These are phyloP conservation scores for Epinephelus moara DNA, from an alignment of 2,113 vertebrate species.

Conservation along the genomic window DNA sequence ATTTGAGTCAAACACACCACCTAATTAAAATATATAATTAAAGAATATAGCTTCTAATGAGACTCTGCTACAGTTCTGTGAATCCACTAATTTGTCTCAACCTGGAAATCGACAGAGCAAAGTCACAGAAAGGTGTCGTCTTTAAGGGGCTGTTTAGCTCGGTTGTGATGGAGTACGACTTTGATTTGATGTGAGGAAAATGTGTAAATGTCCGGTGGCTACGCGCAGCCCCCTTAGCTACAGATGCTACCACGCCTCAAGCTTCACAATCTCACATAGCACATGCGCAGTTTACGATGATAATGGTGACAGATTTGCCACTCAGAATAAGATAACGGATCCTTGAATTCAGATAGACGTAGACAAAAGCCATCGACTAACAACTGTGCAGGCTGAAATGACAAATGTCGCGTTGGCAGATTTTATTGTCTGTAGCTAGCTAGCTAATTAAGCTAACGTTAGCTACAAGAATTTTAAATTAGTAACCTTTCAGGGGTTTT, in stretches of 20 bases:
- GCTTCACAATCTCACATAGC: neutral
- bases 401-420: too few species aligned
- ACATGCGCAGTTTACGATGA: too few species aligned
- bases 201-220: neutral
- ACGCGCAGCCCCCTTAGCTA: neutral
- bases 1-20: slow-evolving; percentile 38
- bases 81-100: slow-evolving; percentile 26
- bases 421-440: too few species aligned
- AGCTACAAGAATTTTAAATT: too few species aligned
- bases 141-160: neutral
- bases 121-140: slow-evolving; percentile 5
- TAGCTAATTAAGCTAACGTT: too few species aligned
- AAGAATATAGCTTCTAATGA: slow-evolving; percentile 41
- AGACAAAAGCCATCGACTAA: too few species aligned
- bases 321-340: too few species aligned
- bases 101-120: neutral
- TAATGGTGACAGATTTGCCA: too few species aligned
- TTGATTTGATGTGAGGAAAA: neutral
- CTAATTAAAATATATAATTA: slow-evolving; percentile 53
- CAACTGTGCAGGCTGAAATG: too few species aligned
- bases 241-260: too few species aligned
- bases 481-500: too few species aligned
- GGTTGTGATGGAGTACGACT: neutral
- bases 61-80: slow-evolving; percentile 4
- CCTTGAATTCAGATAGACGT: too few species aligned